Base-by-base conservation (phyloP, 2,797 vertebrate species). In the Ctenochaetus hawaiiensis region DNA sequence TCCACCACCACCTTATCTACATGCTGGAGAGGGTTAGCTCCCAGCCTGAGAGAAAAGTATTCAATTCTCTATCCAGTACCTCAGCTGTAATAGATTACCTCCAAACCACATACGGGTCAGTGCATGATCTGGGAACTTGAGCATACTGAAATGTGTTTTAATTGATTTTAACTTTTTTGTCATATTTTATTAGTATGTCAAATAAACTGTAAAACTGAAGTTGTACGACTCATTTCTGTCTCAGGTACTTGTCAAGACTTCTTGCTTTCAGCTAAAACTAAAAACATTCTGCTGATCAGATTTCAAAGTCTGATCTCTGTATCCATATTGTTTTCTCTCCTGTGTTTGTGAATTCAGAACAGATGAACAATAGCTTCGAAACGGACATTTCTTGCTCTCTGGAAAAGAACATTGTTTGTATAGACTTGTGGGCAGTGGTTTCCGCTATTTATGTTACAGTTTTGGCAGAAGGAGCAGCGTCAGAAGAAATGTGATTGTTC, bases 1-100 rank as follows among this genome's bases (percentile, higher is more conserved):
- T 99, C 86, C 98, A 99, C 90, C 98, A 99, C 54, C 98, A 99
- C 89, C 96, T 99, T 53, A 98, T 98, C 86, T 99, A 99, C 93
- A 99, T 99, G 98, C 93, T 99, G 93, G 98, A 99, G 89, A 96
- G 94, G 44, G 95, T 99, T 81, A 97, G 95, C 81, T 99, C 98
- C 69, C 97, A 96, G 85, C 97, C 98, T 30, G 98, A 99, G 90
- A 97, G 97, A 77, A 98, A 94, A 78, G 85, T 97, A 64, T 99
- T 99, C 84, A 99, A 99, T 72, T 95, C 96, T 86, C 93, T 99
- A 49, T 97, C 96, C 67, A 99, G 98, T 83, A 99, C 96, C 17
- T 96, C 98, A 39, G 96, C 97, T 26, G 96, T 99, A 66, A 91
- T 99, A 70, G 97, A 99, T 92, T 98, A 99, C 91, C 95, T 99